Percentiles rank a stretch among this genome's conserved stretches.
Conservation (phyloP, 2,113 vertebrate genomes). For the Podocnemis expansa region DNA sequence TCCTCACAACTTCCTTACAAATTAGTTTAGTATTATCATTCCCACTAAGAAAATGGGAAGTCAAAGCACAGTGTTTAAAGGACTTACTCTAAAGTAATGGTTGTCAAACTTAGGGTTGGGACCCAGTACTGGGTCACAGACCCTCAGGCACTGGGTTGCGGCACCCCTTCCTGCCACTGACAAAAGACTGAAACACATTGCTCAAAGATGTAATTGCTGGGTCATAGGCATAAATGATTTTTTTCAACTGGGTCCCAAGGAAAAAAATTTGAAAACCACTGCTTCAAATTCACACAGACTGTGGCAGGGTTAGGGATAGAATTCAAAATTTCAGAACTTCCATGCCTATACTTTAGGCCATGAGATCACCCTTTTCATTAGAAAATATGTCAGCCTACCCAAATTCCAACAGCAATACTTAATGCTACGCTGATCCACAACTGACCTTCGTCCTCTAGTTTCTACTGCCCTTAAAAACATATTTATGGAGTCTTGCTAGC, state of each 20-base stretch:
- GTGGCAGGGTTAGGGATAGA: fast-evolving
- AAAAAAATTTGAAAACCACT: too few relatives aligned
- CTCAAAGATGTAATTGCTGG: too few relatives aligned
- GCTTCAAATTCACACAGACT: too few relatives aligned
- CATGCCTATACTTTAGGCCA: background rate
- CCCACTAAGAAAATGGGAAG: fast-evolving
- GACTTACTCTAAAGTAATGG: background rate
- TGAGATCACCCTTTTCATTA: background rate
- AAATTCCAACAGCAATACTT: background rate
- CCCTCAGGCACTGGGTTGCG: too few relatives aligned
- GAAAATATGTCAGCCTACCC: background rate
- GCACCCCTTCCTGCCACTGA: too few relatives aligned
- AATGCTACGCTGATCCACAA: background rate
- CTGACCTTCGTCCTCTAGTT: background rate
- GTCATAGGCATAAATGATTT: too few relatives aligned
- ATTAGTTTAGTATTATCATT: background rate
- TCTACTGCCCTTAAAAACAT: background rate
- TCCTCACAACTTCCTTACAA: background rate
- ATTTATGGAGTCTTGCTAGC: fast-evolving
- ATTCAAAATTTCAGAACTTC: background rate
- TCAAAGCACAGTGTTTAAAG: background rate
- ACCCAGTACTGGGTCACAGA: too few relatives aligned
- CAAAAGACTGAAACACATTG: too few relatives aligned
- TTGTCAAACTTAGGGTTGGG: too few relatives aligned
- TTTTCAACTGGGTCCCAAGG: too few relatives aligned